These are phyloP conservation scores for Eptesicus fuscus DNA, from an alignment of 2,113 vertebrate species.

Conservation along the genomic window DNA sequence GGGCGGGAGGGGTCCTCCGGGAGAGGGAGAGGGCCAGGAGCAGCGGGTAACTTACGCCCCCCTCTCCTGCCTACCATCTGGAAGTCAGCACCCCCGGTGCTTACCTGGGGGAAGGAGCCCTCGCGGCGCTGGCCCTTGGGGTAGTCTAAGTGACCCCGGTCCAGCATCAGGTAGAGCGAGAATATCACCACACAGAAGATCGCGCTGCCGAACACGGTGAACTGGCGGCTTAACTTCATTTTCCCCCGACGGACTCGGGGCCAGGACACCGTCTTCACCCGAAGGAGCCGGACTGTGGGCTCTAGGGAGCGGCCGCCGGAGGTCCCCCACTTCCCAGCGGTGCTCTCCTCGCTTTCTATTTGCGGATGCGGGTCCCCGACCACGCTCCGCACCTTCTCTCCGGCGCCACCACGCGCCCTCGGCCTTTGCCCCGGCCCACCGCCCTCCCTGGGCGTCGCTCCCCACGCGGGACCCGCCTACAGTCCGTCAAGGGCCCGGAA, in stretches of 20 bases:
- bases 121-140: constrained; percentile 78
- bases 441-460: not conserved
- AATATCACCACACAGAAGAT: constrained; percentile 90
- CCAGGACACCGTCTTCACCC: not conserved
- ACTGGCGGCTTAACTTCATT: constrained; percentile 90
- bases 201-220: constrained; percentile 88
- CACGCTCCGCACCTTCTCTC: not conserved
- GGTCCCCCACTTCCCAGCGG: not conserved
- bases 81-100: not conserved
- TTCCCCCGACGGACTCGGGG: constrained; percentile 38
- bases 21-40: not conserved
- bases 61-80: not conserved
- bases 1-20: no score
- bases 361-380: not conserved
- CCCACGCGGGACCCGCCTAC: not conserved
- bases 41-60: not conserved
- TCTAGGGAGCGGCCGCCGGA: not conserved
- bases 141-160: constrained; percentile 86
- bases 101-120: constrained; percentile 83
- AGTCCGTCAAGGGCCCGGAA: not conserved
- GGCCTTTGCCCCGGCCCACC: constrained; percentile 28
- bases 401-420: not conserved
- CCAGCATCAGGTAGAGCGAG: constrained; percentile 89
- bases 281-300: not conserved
- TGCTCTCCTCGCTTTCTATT: not conserved